A percentile compares a stretch with the other conserved stretches of the same genome.
Evolutionary conservation across 2,113 vertebrate genomes (phyloP).

Genomic region (Anhinga rufa): DNA sequence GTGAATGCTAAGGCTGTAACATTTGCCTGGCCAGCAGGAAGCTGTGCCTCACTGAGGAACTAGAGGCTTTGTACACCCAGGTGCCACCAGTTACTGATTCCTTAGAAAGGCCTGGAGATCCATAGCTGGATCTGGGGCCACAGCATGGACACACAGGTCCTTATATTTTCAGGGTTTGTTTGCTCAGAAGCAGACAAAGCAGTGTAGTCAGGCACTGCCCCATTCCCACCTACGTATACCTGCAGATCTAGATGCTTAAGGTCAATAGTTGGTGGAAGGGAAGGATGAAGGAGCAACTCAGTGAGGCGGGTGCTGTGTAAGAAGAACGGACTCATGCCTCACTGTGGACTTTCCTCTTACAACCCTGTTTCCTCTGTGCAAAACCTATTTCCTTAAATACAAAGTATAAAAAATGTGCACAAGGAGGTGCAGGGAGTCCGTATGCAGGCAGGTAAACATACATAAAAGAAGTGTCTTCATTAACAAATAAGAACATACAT

Average conservation of each 20-base stretch:
- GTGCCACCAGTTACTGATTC: not conserved
- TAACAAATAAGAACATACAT: not conserved
- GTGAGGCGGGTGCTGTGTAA: not conserved
- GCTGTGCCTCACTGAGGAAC: not conserved
- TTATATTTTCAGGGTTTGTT: accelerated
- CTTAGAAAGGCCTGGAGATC: not conserved
- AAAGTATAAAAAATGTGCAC: not conserved
- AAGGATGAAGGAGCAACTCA: not conserved
- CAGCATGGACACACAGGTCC: not conserved
- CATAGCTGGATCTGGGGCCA: not conserved
- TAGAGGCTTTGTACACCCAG: not conserved
- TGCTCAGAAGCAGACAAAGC: not conserved
- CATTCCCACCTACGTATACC: not conserved
- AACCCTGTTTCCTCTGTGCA: not conserved
- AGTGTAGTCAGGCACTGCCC: not conserved
- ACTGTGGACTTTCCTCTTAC: not conserved
- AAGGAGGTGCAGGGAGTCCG: not conserved
- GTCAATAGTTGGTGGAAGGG: not conserved
- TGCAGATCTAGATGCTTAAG: not conserved
- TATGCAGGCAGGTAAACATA: not conserved
- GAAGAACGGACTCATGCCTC: not conserved
- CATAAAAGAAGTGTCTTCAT: not conserved
- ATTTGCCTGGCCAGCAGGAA: not conserved
- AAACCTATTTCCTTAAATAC: not conserved
- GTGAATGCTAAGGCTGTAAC: not conserved